Percentiles rank a stretch among this genome's conserved stretches.
These are phyloP conservation scores for Rhea americana DNA, from an alignment of 2,113 vertebrate genomes.

Conservation along the genomic window DNA sequence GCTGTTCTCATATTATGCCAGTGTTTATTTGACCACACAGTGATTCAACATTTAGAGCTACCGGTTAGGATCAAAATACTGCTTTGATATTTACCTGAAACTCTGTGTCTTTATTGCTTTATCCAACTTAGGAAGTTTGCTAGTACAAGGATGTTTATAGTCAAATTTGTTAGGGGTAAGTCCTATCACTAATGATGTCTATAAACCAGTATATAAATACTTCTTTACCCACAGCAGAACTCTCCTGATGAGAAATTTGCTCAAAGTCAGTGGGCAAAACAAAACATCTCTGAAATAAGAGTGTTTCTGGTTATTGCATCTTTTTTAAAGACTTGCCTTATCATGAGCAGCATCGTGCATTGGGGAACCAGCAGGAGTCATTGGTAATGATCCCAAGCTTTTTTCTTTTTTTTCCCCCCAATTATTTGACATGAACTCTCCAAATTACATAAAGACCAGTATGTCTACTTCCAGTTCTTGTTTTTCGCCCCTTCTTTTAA, in stretches of 20 bases:
- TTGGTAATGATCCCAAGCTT: not conserved
- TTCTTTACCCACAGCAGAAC: not conserved
- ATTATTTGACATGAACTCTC: not conserved
- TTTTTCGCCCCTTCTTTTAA: not conserved
- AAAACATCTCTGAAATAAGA: not conserved
- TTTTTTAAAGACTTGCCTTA: not conserved
- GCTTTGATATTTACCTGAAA: slow-evolving; percentile 33
- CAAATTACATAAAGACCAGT: not conserved
- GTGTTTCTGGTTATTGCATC: not conserved
- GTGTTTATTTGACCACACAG: slow-evolving; percentile 42
- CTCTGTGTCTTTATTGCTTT: not conserved
- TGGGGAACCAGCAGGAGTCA: not conserved
- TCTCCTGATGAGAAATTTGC: not conserved
- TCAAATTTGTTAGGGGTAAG: not conserved
- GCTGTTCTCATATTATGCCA: not conserved
- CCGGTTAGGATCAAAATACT: slow-evolving; percentile 20
- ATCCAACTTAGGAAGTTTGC: not conserved
- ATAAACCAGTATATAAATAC: not conserved
- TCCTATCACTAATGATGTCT: not conserved
- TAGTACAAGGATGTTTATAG: not conserved
- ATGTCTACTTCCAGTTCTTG: not conserved
- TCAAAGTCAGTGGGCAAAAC: not conserved
- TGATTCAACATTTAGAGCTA: slow-evolving; percentile 5
- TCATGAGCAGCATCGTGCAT: fast-evolving
- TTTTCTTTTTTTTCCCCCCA: not conserved